Evolutionary conservation across 2,888 invertebrate species (phyloP).

Genomic region (Dilophus febrilis): DNA sequence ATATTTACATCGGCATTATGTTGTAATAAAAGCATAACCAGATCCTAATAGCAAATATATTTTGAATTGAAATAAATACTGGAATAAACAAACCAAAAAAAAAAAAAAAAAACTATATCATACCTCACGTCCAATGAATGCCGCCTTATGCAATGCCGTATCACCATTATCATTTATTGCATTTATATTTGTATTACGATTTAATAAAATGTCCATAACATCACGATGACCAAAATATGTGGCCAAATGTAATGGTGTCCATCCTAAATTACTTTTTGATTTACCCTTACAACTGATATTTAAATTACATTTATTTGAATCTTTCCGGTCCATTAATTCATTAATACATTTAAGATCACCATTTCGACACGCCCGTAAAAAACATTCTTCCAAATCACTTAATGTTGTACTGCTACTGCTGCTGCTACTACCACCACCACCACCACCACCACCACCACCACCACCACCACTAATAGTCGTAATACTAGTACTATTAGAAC

Average conservation of each 20-base stretch:
- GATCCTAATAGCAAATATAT: too few species aligned
- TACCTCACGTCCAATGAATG: constrained; percentile 50
- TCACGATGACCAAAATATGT: constrained; percentile 48
- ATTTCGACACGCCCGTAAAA: constrained; percentile 43
- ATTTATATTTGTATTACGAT: constrained; percentile 40
- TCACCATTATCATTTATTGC: constrained; percentile 46
- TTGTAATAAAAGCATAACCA: constrained; percentile 41
- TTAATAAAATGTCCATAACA: constrained; percentile 38
- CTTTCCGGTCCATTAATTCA: constrained; percentile 34
- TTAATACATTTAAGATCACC: constrained; percentile 39
- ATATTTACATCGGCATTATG: constrained; percentile 44
- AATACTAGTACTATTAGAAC: too few species aligned
- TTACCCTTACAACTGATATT: constrained; percentile 49
- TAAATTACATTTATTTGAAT: constrained; percentile 35
- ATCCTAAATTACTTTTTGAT: constrained; percentile 45
- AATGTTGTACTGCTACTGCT: constrained; percentile 10
- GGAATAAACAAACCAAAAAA: background rate
- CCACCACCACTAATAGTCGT: too few species aligned
- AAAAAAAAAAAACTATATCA: constrained; percentile 2
- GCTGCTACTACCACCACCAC: background rate
- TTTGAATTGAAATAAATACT: background rate
- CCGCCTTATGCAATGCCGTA: constrained; percentile 48
- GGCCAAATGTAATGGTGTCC: constrained; percentile 50
- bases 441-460: too few species aligned
- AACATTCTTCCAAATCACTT: constrained; percentile 36